A percentile compares a stretch with the other conserved stretches of the same genome.
These are phyloP conservation scores for Crypturellus tataupa DNA, from an alignment of 2,797 vertebrate species.

Conservation along the genomic window DNA sequence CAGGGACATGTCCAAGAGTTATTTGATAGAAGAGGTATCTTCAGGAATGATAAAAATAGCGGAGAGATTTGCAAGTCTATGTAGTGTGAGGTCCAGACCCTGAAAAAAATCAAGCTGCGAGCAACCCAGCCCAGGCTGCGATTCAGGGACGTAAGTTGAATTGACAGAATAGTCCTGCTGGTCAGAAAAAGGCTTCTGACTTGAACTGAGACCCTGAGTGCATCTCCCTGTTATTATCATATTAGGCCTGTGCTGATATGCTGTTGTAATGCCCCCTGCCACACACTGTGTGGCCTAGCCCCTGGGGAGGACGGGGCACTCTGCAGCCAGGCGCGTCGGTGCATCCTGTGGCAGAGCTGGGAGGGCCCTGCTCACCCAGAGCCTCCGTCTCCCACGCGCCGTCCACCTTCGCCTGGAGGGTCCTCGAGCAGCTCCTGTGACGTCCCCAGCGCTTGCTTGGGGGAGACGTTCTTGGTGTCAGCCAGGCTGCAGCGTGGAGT, in stretches of 20 bases:
- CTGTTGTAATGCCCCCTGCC: not conserved
- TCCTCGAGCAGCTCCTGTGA: not conserved
- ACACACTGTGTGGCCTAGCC: not conserved
- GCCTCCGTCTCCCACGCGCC: too few relatives aligned
- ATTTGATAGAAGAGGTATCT: not conserved
- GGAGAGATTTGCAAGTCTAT: not conserved
- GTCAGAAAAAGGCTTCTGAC: not conserved
- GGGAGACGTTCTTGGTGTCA: constrained; percentile 50
- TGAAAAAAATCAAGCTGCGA: not conserved
- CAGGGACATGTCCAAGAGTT: not conserved
- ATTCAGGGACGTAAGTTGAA: not conserved
- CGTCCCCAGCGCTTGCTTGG: not conserved
- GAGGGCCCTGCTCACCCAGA: not conserved
- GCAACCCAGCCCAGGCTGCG: not conserved
- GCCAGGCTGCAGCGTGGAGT: not conserved
- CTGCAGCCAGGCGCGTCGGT: not conserved
- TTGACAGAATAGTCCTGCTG: not conserved
- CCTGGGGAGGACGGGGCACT: not conserved
- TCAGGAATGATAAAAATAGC: not conserved
- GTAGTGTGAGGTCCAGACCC: not conserved
- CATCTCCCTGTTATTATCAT: not conserved
- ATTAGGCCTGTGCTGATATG: not conserved
- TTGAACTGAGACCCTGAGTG: not conserved
- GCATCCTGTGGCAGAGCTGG: not conserved
- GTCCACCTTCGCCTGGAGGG: not conserved